A percentile compares a stretch with the other conserved stretches of the same genome.
These are phyloP conservation scores for Hystrix cristata DNA, from an alignment of 2,113 vertebrate genomes.

Conservation along the genomic window DNA sequence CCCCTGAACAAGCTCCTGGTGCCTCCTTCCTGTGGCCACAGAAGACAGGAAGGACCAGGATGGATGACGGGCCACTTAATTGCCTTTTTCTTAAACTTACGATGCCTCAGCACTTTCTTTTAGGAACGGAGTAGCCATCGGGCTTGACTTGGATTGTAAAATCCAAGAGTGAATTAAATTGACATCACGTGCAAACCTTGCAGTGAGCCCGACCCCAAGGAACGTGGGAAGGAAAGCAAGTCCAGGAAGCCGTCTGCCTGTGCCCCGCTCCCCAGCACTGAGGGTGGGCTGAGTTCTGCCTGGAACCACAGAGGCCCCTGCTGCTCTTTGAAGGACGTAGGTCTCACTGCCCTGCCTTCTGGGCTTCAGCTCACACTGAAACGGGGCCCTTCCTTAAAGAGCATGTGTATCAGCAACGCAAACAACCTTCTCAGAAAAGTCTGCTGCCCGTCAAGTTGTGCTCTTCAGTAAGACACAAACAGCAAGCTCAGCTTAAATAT, in stretches of 20 bases:
- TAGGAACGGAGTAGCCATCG: not conserved
- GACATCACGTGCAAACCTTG: not conserved
- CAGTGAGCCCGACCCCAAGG: not conserved
- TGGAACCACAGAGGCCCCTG: rapidly evolving
- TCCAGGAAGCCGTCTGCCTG: not conserved
- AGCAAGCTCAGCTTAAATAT: not conserved
- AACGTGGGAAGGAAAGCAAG: not conserved
- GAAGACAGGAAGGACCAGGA: not conserved
- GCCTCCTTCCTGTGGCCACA: not conserved
- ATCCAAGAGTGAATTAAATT: conserved; percentile 33
- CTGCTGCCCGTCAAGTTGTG: not conserved
- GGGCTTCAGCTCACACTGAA: not conserved
- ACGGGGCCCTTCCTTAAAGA: not conserved
- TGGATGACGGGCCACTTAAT: not conserved
- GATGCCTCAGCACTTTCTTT: not conserved
- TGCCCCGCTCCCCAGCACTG: too few species aligned
- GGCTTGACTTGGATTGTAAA: not conserved
- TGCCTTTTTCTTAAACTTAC: conserved; percentile 26
- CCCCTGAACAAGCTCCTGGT: not conserved
- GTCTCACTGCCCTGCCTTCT: not conserved
- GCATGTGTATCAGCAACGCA: not conserved
- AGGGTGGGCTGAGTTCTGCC: too few species aligned
- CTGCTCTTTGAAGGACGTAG: not conserved
- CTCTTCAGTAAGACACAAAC: not conserved
- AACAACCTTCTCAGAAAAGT: not conserved